Evolutionary conservation across 1,140 invertebrate species (phyloP).

Genomic region (Drosophila nigromelanica): DNA sequence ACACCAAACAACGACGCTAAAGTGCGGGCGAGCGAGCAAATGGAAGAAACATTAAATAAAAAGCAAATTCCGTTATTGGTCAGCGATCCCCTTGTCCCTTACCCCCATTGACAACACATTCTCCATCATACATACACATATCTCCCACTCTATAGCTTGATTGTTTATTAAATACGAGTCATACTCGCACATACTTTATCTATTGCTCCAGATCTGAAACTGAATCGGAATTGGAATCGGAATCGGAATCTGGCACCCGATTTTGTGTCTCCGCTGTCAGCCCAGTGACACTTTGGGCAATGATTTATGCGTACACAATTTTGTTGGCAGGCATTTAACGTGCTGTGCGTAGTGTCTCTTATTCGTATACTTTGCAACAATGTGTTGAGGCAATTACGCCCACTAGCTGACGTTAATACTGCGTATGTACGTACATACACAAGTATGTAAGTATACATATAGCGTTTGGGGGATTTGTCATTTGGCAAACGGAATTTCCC

Average conservation of each 20-base stretch:
- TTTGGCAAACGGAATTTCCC: constrained; percentile 62
- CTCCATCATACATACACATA: constrained; percentile 3
- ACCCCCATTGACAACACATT: constrained; percentile 14
- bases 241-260: constrained; percentile 61
- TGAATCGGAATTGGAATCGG: constrained; percentile 34
- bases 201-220: constrained; percentile 70
- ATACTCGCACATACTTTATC: constrained; percentile 60
- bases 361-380: constrained; percentile 25
- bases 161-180: constrained; percentile 67
- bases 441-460: constrained; percentile 8
- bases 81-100: constrained; percentile 5
- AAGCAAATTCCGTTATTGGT: constrained; percentile 11
- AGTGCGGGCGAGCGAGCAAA: constrained; percentile 15
- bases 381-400: constrained; percentile 78
- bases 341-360: constrained; percentile 36
- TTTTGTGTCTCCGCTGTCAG: constrained; percentile 66
- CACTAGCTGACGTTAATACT: constrained; percentile 41
- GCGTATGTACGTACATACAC: neutral
- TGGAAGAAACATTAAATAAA: constrained; percentile 3
- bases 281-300: constrained; percentile 63
- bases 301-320: constrained; percentile 71
- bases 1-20: constrained; percentile 4
- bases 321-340: constrained; percentile 71
- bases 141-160: constrained; percentile 19
- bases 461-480: constrained; percentile 30